Base-by-base conservation (phyloP, 1,140 invertebrate genomes). In the Panagrolaimus sp. region DNA sequence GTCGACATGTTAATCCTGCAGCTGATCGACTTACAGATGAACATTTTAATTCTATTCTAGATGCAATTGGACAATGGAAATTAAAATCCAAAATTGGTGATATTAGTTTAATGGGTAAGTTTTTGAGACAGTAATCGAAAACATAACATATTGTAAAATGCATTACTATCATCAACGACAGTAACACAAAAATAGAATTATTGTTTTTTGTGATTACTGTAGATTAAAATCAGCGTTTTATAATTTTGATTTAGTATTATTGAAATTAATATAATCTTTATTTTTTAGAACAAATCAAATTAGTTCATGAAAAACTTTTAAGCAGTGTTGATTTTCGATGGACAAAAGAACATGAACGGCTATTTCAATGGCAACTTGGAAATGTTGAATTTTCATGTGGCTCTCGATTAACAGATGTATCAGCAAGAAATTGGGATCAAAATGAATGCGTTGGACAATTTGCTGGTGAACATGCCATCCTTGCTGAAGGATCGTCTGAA, bases 381-480 rank as follows among this genome's bases (percentile, higher is more conserved):
- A 85, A 84, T 68, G 71, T 86, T 53, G 85, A 86, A 72, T 85
- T 82, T 74, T 81, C 84, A 0, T 85, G 84, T 74, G 85, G 85
- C 11, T 67, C 76, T 20, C 73, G 68, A 51, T 72, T 86, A 0
- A 47, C 66, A n/a, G 67, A 80, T 31, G 73, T 86, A 8, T 86
- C 85, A 0, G 74, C 84, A 0, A 67, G 83, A 9, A 68, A 81
- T 71, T 86, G 85, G 85, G 85, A 86, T 69, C 85, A 86, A 65
- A 85, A 85, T 68, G 85, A 86, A 65, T 73, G 73, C 5, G 76
- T 81, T 66, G 80, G 80, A 27, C 85, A 86, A 75, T 85, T 86
- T 74, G 77, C 74, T 45, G 20, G 57, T 13, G 72, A 76, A 13
- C 82, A 83, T 51, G 74, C 84, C 9, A 38, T 84, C 0, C 42